phyloP scores from a whole-genome alignment of 2,797 vertebrate species.

The Aplochiton taeniatus region DNA sequence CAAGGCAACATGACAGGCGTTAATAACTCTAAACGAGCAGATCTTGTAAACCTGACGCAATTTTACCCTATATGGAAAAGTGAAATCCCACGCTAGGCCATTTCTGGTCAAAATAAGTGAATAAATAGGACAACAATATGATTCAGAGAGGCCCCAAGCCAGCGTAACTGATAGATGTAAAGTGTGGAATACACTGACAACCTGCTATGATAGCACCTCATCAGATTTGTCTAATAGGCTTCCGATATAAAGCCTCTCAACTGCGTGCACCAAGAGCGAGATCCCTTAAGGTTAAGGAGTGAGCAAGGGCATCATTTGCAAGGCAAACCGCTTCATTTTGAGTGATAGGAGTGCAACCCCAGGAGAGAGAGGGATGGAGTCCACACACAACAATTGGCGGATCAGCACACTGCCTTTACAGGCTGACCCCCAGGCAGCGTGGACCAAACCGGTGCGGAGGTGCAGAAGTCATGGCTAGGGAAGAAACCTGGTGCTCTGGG shows the following conservation, averaged over 20 bases:
- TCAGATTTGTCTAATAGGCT: slow-evolving; percentile 81
- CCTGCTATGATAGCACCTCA: slow-evolving; percentile 69
- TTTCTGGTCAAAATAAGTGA: slow-evolving; percentile 42
- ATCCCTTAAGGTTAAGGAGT: slow-evolving; percentile 6
- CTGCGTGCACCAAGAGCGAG: slow-evolving; percentile 42
- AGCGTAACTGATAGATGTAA: slow-evolving; percentile 83
- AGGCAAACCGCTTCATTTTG: slow-evolving; percentile 62
- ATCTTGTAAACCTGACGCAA: slow-evolving; percentile 68
- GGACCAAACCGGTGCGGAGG: slow-evolving; percentile 57
- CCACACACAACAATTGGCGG: slow-evolving; percentile 72
- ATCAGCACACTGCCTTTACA: slow-evolving; percentile 56
- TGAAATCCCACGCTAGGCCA: slow-evolving; percentile 41
- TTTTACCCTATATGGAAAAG: slow-evolving; percentile 59
- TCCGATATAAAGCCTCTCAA: slow-evolving; percentile 64
- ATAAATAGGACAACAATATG: slow-evolving; percentile 67
- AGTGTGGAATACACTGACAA: slow-evolving; percentile 69
- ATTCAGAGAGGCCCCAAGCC: slow-evolving; percentile 67
- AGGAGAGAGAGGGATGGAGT: slow-evolving; percentile 68
- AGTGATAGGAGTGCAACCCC: slow-evolving; percentile 71
- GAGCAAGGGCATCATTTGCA: slow-evolving; percentile 53
- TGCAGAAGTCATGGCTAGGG: slow-evolving; percentile 34
- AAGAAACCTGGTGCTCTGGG: slow-evolving; percentile 26
- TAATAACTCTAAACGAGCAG: slow-evolving; percentile 73
- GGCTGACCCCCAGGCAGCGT: slow-evolving; percentile 43
- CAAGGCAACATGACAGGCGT: slow-evolving; percentile 64